phyloP scores from a whole-genome alignment of 2,113 vertebrate species.

The Oceanodroma tethys region DNA sequence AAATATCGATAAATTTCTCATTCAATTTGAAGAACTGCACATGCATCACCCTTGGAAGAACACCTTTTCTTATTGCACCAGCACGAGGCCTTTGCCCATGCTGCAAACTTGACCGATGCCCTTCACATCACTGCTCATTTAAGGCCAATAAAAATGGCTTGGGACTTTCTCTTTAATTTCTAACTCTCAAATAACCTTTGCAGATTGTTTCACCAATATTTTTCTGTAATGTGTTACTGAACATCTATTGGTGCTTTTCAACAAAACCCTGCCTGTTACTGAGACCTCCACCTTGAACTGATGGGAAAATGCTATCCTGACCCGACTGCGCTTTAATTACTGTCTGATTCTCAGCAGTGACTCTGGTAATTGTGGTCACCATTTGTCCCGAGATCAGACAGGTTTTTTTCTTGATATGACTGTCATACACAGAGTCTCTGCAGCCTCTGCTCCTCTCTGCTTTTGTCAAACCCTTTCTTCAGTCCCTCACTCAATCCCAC shows the following conservation, averaged over 20 bases:
- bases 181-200: not conserved
- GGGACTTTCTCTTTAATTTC: not conserved
- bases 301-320: not conserved
- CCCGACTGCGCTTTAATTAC: not conserved
- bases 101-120: not conserved
- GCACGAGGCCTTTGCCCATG: not conserved
- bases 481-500: not conserved
- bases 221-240: not conserved
- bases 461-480: not conserved
- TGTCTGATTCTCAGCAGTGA: not conserved
- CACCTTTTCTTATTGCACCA: not conserved
- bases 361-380: not conserved
- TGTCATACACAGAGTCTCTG: not conserved
- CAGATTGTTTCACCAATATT: not conserved
- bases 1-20: not conserved
- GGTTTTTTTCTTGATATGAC: not conserved
- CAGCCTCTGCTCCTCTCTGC: not conserved
- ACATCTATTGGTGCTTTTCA: not conserved
- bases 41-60: not conserved
- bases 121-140: not conserved
- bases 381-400: not conserved
- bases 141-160: not conserved
- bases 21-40: not conserved
- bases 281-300: not conserved
- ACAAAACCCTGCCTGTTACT: not conserved